Evolutionary conservation across 2,113 vertebrate genomes (phyloP).

Genomic region (Henicopernis longicauda): DNA sequence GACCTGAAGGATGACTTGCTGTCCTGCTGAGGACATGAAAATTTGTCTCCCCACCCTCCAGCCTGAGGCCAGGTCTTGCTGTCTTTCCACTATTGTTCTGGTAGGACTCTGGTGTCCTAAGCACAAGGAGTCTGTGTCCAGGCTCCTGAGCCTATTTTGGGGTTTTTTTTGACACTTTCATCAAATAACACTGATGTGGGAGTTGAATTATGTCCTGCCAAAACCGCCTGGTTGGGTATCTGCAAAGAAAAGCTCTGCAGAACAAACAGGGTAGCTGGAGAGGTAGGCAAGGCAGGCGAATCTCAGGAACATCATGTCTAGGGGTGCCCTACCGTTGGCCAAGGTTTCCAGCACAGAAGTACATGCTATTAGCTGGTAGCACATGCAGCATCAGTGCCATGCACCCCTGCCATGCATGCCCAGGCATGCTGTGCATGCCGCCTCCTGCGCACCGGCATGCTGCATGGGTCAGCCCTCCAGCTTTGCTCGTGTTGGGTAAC

Average conservation of each 20-base stretch:
- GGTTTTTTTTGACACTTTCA: neutral
- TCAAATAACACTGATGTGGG: neutral
- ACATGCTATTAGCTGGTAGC: neutral
- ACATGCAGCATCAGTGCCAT: too few species aligned
- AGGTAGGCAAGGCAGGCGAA: neutral
- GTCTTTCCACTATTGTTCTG: neutral
- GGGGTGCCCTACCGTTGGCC: neutral
- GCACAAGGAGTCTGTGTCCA: neutral
- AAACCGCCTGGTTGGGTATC: neutral
- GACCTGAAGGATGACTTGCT: neutral
- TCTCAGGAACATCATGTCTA: neutral
- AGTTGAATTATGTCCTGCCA: neutral
- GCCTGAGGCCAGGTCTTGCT: neutral
- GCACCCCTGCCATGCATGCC: neutral
- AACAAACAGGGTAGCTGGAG: neutral
- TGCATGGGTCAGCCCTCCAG: neutral
- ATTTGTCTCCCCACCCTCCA: neutral
- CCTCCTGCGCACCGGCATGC: accelerated
- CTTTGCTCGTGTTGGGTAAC: neutral
- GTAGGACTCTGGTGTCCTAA: neutral
- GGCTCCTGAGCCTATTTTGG: neutral
- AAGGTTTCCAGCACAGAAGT: neutral
- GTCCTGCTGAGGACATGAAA: neutral
- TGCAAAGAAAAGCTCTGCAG: neutral
- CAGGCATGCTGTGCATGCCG: neutral